Base-by-base conservation (phyloP, 2,797 vertebrate genomes). In the Chaetophractus vellerosus region DNA sequence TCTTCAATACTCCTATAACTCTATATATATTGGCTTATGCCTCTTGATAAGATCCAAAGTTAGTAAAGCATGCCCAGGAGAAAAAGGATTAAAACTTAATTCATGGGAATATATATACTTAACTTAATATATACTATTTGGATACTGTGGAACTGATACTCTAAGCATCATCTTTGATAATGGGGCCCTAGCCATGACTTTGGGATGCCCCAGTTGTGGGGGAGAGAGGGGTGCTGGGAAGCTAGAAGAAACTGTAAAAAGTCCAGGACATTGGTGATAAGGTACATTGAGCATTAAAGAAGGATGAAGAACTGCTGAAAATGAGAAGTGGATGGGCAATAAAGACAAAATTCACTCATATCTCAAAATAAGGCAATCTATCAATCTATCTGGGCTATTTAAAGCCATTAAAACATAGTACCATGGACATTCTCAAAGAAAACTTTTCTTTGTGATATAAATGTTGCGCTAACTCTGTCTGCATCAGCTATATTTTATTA, bases 401-500 rank as follows among this genome's bases (percentile, higher is more conserved):
- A 85, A 74, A 19, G 18, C 41, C 21, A 24, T 66, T 63, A 66
- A 74, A 68, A 87, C 63, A 11, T 93, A 89, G 45, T 0, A 12
- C 3, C 15, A 57, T 21, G 26, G 26, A 81, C 1, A 71, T 69
- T 61, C 10, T 81, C 38, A 50, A 64, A 52, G 36, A 48, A 71
- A 1, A 71, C 55, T 36, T 71, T 93, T 82, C 95, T 12, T 0
- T 63, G 26, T 95, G 61, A 94, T 52, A 92, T 85, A 91, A 93
- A 87, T 68, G 88, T 5, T 6, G 1, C 4, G 66, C 72, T 96
- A 71, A 97, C 85, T 92, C 95, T 83, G 31, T 38, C 38, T 38
- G 38, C 64, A 92, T 90, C 66, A 86, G 82, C 93, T 96, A 79
- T 96, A 96, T 94, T 68, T 88, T 24, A 90, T n/a, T 90, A 21